Conservation (phyloP, 2,113 vertebrate species). For the Paramormyrops kingsleyae region DNA sequence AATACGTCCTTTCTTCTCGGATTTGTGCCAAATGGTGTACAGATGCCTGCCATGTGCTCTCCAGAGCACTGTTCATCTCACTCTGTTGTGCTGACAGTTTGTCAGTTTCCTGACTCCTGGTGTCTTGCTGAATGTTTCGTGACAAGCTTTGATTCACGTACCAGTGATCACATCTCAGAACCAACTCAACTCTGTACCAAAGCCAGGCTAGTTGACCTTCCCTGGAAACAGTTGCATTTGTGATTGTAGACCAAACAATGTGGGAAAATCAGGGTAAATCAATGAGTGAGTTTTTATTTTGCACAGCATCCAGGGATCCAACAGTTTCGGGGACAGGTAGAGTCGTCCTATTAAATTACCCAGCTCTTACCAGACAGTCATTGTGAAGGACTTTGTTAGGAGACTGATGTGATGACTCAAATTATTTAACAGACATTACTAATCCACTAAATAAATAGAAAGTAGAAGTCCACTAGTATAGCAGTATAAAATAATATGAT, state of each 20-base stretch:
- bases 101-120: background rate
- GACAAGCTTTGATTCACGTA: background rate
- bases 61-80: background rate
- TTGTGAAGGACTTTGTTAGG: background rate
- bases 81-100: constrained; percentile 4
- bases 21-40: constrained; percentile 21
- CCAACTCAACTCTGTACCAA: background rate
- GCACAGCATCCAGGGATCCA: background rate
- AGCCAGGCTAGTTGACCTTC: background rate
- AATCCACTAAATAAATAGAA: background rate
- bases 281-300: background rate
- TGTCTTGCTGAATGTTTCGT: background rate
- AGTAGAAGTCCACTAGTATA: background rate
- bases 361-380: background rate
- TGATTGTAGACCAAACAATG: background rate
- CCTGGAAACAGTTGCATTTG: background rate
- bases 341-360: no score
- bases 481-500: background rate
- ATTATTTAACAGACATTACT: background rate
- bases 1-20: background rate
- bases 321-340: background rate
- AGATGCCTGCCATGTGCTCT: background rate
- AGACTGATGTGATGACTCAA: background rate
- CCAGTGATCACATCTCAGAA: background rate
- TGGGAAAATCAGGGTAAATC: background rate